Conservation (phyloP, 2,797 vertebrate species). For the Sorex maritimensis region DNA sequence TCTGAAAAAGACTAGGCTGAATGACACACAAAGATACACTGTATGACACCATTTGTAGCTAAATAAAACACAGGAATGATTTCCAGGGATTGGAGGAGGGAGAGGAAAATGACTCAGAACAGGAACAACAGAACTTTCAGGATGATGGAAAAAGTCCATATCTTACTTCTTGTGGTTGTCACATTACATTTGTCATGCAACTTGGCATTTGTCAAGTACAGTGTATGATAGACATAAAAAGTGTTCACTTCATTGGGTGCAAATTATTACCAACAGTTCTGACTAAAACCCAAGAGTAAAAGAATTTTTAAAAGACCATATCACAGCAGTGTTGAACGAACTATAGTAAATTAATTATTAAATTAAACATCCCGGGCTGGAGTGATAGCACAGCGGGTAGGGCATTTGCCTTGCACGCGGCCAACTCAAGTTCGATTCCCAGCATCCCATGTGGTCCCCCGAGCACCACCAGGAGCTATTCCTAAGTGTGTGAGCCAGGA, state of each 20-base stretch:
- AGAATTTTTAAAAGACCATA: neutral
- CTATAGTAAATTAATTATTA: neutral
- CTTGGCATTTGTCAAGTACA: neutral
- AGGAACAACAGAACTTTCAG: neutral
- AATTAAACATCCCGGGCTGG: neutral
- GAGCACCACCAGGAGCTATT: no score
- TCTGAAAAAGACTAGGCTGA: neutral
- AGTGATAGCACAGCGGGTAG: no score
- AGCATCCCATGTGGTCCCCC: no score
- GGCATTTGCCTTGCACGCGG: no score
- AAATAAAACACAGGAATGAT: neutral
- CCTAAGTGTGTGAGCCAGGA: no score
- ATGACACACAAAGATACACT: neutral
- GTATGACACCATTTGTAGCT: neutral
- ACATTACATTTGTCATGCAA: neutral
- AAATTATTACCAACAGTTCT: neutral
- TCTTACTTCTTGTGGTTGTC: neutral
- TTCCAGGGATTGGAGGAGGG: neutral
- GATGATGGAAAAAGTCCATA: neutral
- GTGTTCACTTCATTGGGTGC: neutral
- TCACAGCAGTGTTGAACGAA: neutral
- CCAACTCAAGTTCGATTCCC: no score
- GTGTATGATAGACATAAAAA: neutral
- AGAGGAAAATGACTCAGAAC: neutral
- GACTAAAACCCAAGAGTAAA: neutral